These are phyloP conservation scores for Himalopsyche tibetana DNA, from an alignment of 2,888 invertebrate genomes.

Conservation along the genomic window DNA sequence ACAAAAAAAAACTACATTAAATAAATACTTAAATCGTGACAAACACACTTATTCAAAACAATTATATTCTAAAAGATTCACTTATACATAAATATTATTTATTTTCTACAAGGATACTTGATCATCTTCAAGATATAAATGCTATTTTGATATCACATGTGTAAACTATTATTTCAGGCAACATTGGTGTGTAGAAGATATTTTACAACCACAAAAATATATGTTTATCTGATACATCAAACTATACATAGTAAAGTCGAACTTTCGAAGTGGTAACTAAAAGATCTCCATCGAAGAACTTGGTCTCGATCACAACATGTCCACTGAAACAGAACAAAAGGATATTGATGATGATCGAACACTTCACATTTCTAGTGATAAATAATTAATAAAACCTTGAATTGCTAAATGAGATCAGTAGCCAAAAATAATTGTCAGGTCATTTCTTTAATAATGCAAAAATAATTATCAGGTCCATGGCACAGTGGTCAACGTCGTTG, in stretches of 20 bases:
- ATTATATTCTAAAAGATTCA: background rate
- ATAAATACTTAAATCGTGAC: background rate
- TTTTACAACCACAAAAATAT: constrained; percentile 8
- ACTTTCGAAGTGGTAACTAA: constrained; percentile 96
- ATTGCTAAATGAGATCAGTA: too few relatives aligned
- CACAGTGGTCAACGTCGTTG: too few relatives aligned
- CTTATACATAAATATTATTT: background rate
- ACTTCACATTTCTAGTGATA: too few relatives aligned
- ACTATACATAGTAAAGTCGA: constrained; percentile 93
- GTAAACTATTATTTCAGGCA: constrained; percentile 36
- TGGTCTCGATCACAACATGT: constrained; percentile 97
- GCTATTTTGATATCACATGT: constrained; percentile 9
- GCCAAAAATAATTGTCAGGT: too few relatives aligned
- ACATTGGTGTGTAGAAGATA: constrained; percentile 33
- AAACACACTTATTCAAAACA: background rate
- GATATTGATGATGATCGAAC: background rate
- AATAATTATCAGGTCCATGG: too few relatives aligned
- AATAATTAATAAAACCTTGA: too few relatives aligned
- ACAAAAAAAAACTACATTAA: background rate
- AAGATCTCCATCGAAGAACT: constrained; percentile 96
- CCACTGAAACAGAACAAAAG: constrained; percentile 82
- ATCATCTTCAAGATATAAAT: background rate
- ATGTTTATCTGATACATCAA: background rate
- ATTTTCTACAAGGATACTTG: background rate
- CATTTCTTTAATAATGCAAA: too few relatives aligned